Evolutionary conservation across 2,113 vertebrate species (phyloP).

Genomic region (Phylloscopus trochiloides): DNA sequence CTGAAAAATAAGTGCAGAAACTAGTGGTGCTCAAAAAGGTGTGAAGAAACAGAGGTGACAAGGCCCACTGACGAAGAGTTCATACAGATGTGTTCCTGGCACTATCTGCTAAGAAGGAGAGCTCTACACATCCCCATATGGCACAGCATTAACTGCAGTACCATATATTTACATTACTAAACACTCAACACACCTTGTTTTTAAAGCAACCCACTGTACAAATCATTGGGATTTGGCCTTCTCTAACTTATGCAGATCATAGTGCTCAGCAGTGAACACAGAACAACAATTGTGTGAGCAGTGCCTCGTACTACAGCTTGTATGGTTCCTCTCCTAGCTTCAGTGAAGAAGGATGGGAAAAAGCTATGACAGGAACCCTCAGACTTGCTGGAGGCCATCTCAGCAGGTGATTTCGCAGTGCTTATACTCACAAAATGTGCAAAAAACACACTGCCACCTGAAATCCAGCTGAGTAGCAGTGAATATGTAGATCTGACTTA

Average conservation of each 20-base stretch:
- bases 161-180: background rate
- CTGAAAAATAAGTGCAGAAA: conserved; percentile 1
- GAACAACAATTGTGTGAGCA: background rate
- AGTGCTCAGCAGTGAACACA: background rate
- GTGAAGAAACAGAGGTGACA: background rate
- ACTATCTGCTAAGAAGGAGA: background rate
- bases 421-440: background rate
- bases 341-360: background rate
- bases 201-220: background rate
- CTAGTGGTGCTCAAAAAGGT: background rate
- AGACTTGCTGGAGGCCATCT: rapidly evolving
- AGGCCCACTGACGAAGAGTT: background rate
- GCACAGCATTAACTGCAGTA: background rate
- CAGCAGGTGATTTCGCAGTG: background rate
- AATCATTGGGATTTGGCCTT: background rate
- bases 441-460: background rate
- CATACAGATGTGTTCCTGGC: conserved; percentile 32
- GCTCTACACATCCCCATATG: background rate
- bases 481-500: background rate
- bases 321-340: background rate
- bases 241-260: background rate
- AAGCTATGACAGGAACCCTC: background rate
- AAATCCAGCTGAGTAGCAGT: background rate
- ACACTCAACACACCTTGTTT: background rate
- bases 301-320: background rate